phyloP scores from a whole-genome alignment of 1,140 invertebrate genomes.

The Ips typographus region DNA sequence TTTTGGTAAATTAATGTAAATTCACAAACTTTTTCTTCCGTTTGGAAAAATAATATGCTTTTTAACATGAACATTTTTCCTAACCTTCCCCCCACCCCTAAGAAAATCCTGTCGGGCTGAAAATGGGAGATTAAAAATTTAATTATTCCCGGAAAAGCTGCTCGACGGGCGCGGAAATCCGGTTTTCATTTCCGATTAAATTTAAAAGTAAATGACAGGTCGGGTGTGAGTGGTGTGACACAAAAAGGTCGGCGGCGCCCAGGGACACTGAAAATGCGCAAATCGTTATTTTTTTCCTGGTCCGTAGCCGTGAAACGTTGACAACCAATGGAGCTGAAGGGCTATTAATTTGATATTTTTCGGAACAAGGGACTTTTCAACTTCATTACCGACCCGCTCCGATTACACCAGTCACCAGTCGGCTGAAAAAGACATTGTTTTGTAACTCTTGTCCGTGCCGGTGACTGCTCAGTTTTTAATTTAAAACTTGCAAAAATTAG shows the following conservation, averaged over 20 bases:
- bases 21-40: too few relatives aligned
- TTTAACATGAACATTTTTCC: too few relatives aligned
- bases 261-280: constrained; percentile 15
- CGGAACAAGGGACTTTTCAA: constrained; percentile 3
- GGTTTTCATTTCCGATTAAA: constrained; percentile 27
- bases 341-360: constrained; percentile 22
- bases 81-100: too few relatives aligned
- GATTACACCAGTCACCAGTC: constrained; percentile 4
- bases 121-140: constrained; percentile 11
- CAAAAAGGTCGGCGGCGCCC: constrained; percentile 7
- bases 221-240: constrained; percentile 22
- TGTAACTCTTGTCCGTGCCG: not conserved
- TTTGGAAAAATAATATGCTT: too few relatives aligned
- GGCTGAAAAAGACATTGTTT: not conserved
- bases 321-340: constrained; percentile 20
- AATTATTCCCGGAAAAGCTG: constrained; percentile 14
- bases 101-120: not conserved
- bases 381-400: not conserved
- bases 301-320: not conserved
- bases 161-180: constrained; percentile 16
- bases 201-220: constrained; percentile 30
- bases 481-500: not conserved
- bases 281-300: constrained; percentile 12
- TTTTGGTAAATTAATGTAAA: too few relatives aligned
- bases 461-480: too few relatives aligned